A percentile compares a stretch with the other conserved stretches of the same genome.
These are phyloP conservation scores for Laspeyria flexula DNA, from an alignment of 2,888 invertebrate genomes.

Conservation along the genomic window DNA sequence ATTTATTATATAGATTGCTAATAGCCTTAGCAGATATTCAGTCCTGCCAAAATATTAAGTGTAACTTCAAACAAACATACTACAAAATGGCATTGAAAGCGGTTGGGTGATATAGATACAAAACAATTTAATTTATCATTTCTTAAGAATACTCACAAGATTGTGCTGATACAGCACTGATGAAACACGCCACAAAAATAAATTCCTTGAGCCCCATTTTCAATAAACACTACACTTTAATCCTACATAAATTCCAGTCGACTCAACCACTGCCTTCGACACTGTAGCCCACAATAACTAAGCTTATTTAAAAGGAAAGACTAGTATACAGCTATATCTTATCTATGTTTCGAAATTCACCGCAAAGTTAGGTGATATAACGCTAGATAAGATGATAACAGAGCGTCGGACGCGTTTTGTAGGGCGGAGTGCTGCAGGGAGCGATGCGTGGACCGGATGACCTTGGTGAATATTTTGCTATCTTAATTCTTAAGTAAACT, in stretches of 20 bases:
- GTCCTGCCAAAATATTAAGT: too few relatives aligned
- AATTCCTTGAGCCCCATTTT: conserved; percentile 59
- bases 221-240: conserved; percentile 31
- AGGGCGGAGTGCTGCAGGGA: conserved; percentile 51
- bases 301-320: conserved; percentile 56
- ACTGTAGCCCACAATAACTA: conserved; percentile 44
- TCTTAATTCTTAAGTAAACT: conserved; percentile 6
- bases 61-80: too few relatives aligned
- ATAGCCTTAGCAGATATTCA: too few relatives aligned
- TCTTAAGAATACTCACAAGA: conserved; percentile 66
- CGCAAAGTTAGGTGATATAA: conserved; percentile 73
- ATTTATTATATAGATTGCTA: too few relatives aligned
- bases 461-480: conserved; percentile 19
- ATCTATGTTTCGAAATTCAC: conserved; percentile 78
- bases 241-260: conserved; percentile 38
- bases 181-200: conserved; percentile 46
- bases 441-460: conserved; percentile 2
- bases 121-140: too few relatives aligned
- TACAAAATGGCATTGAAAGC: too few relatives aligned
- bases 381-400: conserved; percentile 44
- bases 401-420: conserved; percentile 33
- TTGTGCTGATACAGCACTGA: conserved; percentile 57
- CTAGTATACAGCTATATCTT: conserved; percentile 61
- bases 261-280: conserved; percentile 54
- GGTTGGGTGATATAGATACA: too few relatives aligned